phyloP scores from a whole-genome alignment of 2,797 vertebrate genomes.

The Fringilla coelebs region DNA sequence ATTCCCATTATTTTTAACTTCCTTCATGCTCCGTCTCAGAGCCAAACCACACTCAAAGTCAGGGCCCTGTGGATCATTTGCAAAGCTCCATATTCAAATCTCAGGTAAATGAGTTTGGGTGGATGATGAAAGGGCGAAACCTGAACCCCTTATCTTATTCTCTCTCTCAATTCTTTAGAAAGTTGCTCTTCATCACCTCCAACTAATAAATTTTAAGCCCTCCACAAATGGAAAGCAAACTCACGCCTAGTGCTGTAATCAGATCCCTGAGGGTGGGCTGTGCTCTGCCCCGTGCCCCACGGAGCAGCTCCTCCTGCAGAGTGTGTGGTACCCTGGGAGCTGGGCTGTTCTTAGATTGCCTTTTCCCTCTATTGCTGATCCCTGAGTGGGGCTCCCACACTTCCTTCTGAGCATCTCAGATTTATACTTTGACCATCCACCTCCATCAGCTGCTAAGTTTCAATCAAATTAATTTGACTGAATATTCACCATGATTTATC shows the following conservation, averaged over 20 bases:
- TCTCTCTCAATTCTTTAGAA: conserved; percentile 20
- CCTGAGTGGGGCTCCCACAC: background rate
- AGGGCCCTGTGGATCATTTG: background rate
- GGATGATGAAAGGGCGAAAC: background rate
- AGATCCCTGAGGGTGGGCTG: background rate
- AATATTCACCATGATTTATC: background rate
- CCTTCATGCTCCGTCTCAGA: background rate
- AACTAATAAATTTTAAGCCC: conserved; percentile 14
- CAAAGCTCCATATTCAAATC: background rate
- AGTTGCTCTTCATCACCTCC: conserved; percentile 33
- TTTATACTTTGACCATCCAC: conserved; percentile 20
- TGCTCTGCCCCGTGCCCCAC: background rate
- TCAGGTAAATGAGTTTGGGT: background rate
- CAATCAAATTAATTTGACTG: background rate
- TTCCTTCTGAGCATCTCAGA: conserved; percentile 39
- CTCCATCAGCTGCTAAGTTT: background rate
- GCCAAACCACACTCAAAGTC: background rate
- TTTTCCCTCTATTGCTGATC: conserved; percentile 10
- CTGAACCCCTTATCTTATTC: background rate
- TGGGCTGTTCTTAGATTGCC: background rate
- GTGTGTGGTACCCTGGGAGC: background rate
- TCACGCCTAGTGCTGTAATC: background rate
- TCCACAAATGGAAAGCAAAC: background rate
- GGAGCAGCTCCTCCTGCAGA: background rate
- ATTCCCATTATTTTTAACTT: background rate